Base-by-base conservation (phyloP, 2,113 vertebrate species). In the Brachypodius melanocephalos region DNA sequence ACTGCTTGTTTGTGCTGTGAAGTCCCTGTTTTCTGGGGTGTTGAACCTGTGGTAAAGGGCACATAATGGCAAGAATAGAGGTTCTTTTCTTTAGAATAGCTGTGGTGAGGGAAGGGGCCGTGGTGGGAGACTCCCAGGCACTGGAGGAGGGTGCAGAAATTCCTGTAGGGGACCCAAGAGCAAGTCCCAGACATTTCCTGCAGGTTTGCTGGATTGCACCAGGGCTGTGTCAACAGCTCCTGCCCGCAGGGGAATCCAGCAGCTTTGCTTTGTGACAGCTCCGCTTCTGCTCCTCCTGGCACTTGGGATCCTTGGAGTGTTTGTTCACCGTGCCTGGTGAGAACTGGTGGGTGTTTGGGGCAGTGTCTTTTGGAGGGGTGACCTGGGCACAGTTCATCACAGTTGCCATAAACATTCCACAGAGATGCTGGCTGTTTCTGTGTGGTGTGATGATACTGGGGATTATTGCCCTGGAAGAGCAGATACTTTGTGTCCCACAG, bases 1-100 rank as follows among this genome's bases (percentile, higher is more conserved):
- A 93, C 52, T 85, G 63, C 67, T 63, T 25, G 10, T 73, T 73
- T 58, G 54, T 69, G 78, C 62, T 83, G 95, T 94, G 51, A 93
- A 97, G 75, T 93, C 90, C 94, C 91, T 83, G 0, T 75, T 91
- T 71, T 80, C 43, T 10, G 3, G 58, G 74, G 0, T 22, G 26
- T 94, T 91, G 66, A 45, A 46, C 31, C 65, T 48, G 19, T 3
- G 17, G 51, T 61, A 25, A 78, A 87, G 91, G 77, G 61, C 76
- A 71, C 19, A 0, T 4, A 34, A 36, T 32, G 5, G 8, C 32
- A 46, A 24, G 43, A 62, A 25, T 10, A 36, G 25, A 28, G 16
- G 26, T 14, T 14, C 36, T 38, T 45, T 76, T 90, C 0, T 1
- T 63, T 22, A 6, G 21, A 67, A 54, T 45, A 4, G n/a, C 45